Evolutionary conservation across 2,888 invertebrate genomes (phyloP), one percentile per base, ranked within the genome.

Genomic region (Drosophila demipolita): DNA sequence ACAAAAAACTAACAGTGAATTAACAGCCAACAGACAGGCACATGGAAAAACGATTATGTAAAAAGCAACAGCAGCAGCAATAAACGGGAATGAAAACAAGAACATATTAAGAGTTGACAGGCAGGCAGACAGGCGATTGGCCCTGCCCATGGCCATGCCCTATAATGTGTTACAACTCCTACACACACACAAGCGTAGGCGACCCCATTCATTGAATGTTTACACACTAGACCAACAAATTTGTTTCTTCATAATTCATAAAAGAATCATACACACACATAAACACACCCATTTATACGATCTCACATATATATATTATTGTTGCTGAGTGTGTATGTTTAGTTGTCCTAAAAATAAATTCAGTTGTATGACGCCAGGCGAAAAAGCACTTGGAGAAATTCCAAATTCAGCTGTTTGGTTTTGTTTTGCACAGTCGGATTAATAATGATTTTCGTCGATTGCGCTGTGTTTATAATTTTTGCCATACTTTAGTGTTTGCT

Each of bases 311-410:
- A 55, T 49, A 20, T 35, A 35, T 62, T 55, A 20, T 70, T 75
- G 66, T 78, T 70, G 83, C 70, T 72, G 75, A 76, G 73, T 79
- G 79, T 73, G 74, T 79, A 74, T 66, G 69, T 80, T 61, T 78
- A 76, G 77, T 87, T 77, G 85, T 86, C 87, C 85, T 88, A 88
- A 75, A 88, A 86, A 86, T 88, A 88, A 82, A 80, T 82, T 67
- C 58, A 73, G 82, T 87, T 80, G 82, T 86, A 88, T 86, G 85
- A 86, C 88, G 82, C 82, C 83, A 83, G 82, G 83, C 78, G 52
- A 40, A 60, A 59, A 52, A 69, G 66, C 86, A 81, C 84, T 88
- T 86, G 88, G 84, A 86, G 88, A 88, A 86, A 86, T 73, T 83
- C 78, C 83, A 80, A 85, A 73, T 58, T 71, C 71, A 63, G 42